These are phyloP conservation scores for Steromphala cineraria DNA, from an alignment of 2,888 invertebrate species.

Conservation along the genomic window DNA sequence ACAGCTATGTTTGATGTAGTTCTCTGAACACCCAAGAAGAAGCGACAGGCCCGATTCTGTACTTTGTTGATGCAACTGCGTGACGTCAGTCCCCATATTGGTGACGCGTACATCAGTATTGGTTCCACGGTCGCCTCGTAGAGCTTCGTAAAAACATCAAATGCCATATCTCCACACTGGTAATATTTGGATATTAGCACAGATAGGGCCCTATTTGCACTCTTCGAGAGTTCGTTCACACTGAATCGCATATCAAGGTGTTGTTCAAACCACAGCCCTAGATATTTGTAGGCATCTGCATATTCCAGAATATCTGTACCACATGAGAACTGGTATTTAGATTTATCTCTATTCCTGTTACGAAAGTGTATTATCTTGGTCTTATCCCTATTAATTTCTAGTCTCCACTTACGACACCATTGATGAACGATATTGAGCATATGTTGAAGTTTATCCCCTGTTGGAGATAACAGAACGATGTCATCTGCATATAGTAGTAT, in stretches of 20 bases:
- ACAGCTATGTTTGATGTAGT: too few species aligned
- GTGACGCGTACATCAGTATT: not conserved
- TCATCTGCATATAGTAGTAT: not conserved
- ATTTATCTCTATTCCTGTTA: too few species aligned
- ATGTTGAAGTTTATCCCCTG: not conserved
- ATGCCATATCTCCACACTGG: not conserved
- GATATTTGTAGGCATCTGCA: not conserved
- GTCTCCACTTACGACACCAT: not conserved
- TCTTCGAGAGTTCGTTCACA: not conserved
- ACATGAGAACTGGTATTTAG: not conserved
- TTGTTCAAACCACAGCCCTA: not conserved
- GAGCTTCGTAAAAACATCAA: not conserved
- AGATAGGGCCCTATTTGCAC: not conserved
- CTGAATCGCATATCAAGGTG: not conserved
- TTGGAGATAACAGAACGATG: not conserved
- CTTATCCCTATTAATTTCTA: not conserved
- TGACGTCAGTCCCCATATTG: not conserved
- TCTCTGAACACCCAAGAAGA: too few species aligned
- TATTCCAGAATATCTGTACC: not conserved
- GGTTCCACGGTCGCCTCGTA: not conserved
- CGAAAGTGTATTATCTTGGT: not conserved
- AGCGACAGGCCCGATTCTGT: too few species aligned
- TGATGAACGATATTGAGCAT: not conserved
- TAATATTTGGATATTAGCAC: not conserved
- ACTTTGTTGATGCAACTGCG: too few species aligned